Conservation (phyloP, 2,113 vertebrate species). For the Reinhardtius hippoglossoides region DNA sequence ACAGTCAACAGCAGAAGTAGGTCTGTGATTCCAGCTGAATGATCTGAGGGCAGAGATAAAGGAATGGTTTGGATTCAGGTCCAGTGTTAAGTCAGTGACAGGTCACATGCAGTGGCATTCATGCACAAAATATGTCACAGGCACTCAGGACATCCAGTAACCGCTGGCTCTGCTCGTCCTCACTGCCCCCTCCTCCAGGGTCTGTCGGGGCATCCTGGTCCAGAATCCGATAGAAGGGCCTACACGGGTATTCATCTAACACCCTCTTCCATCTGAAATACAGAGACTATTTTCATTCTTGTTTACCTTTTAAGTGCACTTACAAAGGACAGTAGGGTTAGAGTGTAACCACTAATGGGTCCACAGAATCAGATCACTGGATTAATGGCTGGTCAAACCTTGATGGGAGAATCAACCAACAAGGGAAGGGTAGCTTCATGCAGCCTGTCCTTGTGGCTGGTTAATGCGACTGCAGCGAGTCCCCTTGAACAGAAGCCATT, state of each 20-base stretch:
- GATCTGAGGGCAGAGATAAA: slow-evolving; percentile 40
- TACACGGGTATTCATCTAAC: not conserved
- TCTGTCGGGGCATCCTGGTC: not conserved
- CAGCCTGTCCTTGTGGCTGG: slow-evolving; percentile 10
- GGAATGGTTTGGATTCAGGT: slow-evolving; percentile 57
- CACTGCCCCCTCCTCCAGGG: not conserved
- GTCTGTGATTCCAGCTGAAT: slow-evolving; percentile 74
- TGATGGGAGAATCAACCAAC: slow-evolving; percentile 18
- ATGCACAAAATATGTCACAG: slow-evolving; percentile 57
- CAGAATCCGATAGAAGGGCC: not conserved
- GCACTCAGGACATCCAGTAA: slow-evolving; percentile 38
- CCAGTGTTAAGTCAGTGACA: slow-evolving; percentile 35
- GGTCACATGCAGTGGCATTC: slow-evolving; percentile 45
- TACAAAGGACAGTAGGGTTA: not conserved
- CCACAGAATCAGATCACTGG: not conserved
- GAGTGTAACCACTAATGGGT: not conserved
- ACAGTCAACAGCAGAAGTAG: slow-evolving; percentile 60
- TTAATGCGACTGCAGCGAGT: not conserved
- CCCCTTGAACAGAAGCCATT: slow-evolving; percentile 43
- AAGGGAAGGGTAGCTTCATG: slow-evolving; percentile 36
- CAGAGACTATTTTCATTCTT: not conserved
- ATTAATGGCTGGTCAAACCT: slow-evolving; percentile 14
- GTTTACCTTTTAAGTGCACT: slow-evolving; percentile 17
- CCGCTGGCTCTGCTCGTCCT: slow-evolving; percentile 20
- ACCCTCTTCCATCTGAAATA: not conserved